Evolutionary conservation across 2,888 invertebrate species (phyloP), one percentile per base, ranked within the genome.

Genomic region (Andrena marginata): DNA sequence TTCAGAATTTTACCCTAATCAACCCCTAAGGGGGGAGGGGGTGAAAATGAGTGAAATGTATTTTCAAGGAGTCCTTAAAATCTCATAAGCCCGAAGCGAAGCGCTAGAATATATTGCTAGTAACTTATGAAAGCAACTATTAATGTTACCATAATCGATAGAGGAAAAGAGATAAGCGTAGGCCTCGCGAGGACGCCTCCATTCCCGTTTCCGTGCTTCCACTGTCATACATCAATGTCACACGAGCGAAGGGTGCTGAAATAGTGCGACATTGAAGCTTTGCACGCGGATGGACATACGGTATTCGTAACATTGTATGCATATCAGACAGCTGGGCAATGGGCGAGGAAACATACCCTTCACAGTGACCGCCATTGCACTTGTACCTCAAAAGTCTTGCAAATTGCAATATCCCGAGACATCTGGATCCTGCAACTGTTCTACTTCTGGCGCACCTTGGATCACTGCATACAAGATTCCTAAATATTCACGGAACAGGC

Each of bases 271-370:
- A 82, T 71, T 82, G 83, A 84, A 77, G 75, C 72, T 84, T 84
- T 69, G 84, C 78, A 77, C 82, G 73, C 59, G 81, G 83, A 88
- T 78, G 84, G 87, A 88, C 90, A 90, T 89, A 90, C 90, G 87
- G 89, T 85, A 86, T 82, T 82, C 89, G 88, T 87, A 87, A 90
- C 91, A 93, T 93, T 93, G 93, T 93, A 93, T 93, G 93, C 88
- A 93, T 92, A 93, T 92, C 85, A 87, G 89, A 92, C 92, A 93
- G 91, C 91, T 92, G 92, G 92, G 86, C 89, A 88, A 89, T 90
- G 89, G 87, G 65, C 88, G 85, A 82, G 85, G 80, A 84, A 86
- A 86, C 84, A 86, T 72, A 35, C 82, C 86, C 77, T 86, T 87
- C 88, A 83, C 87, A 86, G 77, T 65, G 82, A 80, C 68, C 54